Conservation (phyloP, 1,140 invertebrate species). For the Colletes gigas region DNA sequence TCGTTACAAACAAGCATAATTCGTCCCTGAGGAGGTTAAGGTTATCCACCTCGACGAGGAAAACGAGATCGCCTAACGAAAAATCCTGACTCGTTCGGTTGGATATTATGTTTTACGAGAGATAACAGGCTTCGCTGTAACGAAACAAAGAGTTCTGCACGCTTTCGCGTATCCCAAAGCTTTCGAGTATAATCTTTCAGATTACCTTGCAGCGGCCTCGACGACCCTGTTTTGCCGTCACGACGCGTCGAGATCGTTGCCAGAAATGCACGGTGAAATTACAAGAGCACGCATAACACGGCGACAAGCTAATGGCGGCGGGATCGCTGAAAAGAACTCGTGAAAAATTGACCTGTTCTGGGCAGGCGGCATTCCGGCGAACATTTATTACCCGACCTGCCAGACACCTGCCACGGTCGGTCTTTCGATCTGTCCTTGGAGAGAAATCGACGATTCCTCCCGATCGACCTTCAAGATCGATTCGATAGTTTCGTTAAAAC, state of each 20-base stretch:
- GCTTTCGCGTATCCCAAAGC: no score
- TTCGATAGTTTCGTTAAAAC: no score
- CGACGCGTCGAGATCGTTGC: background rate
- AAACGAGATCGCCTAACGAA: background rate
- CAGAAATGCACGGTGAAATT: background rate
- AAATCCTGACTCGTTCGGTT: no score
- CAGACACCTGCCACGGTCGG: background rate
- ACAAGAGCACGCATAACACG: background rate
- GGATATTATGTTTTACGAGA: no score
- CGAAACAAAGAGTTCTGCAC: no score
- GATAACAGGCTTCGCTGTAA: background rate
- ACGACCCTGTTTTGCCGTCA: conserved; percentile 6
- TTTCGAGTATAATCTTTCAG: conserved; percentile 17
- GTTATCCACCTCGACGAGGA: background rate
- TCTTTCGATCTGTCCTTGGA: conserved; percentile 7
- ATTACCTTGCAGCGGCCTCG: conserved; percentile 44
- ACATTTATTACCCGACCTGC: background rate
- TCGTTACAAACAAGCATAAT: background rate
- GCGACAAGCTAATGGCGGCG: background rate
- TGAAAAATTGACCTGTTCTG: conserved; percentile 44
- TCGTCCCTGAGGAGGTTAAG: no score
- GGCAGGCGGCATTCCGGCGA: conserved; percentile 35
- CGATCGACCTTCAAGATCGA: background rate
- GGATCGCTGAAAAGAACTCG: conserved; percentile 15
- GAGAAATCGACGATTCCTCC: conserved; percentile 21